Base-by-base conservation (phyloP, 2,113 vertebrate species). In the Entosphenus tridentatus region DNA sequence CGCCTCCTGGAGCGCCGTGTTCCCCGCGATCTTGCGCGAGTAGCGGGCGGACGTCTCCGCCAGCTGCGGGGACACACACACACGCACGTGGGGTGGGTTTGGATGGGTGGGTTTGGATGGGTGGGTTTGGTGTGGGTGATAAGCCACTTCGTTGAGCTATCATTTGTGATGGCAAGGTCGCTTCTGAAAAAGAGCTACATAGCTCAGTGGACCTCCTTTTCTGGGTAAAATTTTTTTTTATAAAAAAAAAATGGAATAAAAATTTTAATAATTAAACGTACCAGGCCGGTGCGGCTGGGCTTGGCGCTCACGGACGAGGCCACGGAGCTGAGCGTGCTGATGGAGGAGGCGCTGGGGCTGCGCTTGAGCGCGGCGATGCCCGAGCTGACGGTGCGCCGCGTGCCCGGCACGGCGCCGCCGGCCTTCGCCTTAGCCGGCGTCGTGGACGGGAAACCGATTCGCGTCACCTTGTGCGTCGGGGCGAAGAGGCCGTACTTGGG, bases 31-130 rank as follows among this genome's bases (percentile, higher is more conserved):
- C 80, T 98, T 98, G 57, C 93, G 83, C 73, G 82, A 83, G 71
- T 97, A 98, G 9, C 93, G 81, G 2, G 93, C 93, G 1, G 93
- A 98, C 3, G 93, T 98, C 79, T 98, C 93, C 3, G 93, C 95
- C 78, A 98, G 79, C 93, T 98, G 78, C 68, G 78, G 70, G 9
- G 5, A 39, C 39, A 39, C 39, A 39, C 39, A 39, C 39, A 39
- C 39, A 39, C 18, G 3, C 18, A 21, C 39, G 39, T 39, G 39
- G 39, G 6, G 39, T 39, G 39, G 39, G 39, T 39, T 39, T 39
- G 39, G 39, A 5, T 39, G 39, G 39, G 39, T 39, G 39, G 39
- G 39, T 39, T 21, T 18, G 18, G 18, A 2, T 21, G 39, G 39
- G 39, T 39, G 39, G 39, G 39, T 39, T 39, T 39, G 39, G 39